Conservation (phyloP, 2,888 invertebrate genomes). For the Deroplatys truncata region DNA sequence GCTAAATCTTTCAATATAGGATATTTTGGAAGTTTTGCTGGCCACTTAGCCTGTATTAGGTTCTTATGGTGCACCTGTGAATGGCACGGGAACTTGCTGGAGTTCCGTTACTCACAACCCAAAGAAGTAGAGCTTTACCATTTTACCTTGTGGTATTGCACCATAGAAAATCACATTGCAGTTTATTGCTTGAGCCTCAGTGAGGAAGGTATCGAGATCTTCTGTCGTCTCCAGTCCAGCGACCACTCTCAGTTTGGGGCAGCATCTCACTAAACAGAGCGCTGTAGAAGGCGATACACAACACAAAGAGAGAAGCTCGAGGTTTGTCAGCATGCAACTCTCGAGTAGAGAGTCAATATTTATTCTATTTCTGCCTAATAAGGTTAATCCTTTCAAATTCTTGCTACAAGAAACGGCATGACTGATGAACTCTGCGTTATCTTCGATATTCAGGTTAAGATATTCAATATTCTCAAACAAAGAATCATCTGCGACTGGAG, state of each 20-base stretch:
- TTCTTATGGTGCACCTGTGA: too few relatives aligned
- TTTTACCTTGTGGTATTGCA: neutral
- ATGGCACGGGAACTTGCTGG: too few relatives aligned
- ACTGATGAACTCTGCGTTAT: neutral
- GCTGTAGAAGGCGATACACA: neutral
- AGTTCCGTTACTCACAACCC: too few relatives aligned
- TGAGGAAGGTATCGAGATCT: neutral
- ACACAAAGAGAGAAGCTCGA: neutral
- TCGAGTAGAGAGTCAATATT: neutral
- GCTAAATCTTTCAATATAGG: too few relatives aligned
- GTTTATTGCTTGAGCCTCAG: neutral
- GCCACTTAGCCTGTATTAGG: too few relatives aligned
- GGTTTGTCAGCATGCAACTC: neutral
- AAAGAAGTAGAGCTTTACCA: too few relatives aligned
- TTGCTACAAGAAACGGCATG: neutral
- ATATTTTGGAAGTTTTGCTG: too few relatives aligned
- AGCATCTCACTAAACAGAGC: neutral
- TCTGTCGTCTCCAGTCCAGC: neutral
- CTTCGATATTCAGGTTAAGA: neutral
- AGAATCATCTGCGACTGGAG: neutral
- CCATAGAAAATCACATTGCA: neutral
- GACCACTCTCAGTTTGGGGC: neutral
- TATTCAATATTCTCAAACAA: neutral
- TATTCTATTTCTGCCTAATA: neutral
- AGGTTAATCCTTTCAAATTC: neutral